phyloP scores from a whole-genome alignment of 2,113 vertebrate species.

The Mellivora capensis region DNA sequence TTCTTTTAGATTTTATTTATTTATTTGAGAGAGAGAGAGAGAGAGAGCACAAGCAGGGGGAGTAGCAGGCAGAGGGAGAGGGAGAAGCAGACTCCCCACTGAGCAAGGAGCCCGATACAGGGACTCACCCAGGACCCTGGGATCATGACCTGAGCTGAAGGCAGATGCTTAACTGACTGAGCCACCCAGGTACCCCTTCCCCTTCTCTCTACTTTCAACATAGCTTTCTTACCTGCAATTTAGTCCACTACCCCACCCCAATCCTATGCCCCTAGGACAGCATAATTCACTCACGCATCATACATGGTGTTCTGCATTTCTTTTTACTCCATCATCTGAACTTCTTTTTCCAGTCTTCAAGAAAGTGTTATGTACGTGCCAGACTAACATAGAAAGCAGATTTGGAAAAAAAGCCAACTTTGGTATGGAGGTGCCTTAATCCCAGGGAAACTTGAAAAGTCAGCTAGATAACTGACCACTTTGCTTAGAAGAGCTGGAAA shows the following conservation, averaged over 20 bases:
- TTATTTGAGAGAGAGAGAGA: too few relatives aligned
- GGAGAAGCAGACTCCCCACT: not conserved
- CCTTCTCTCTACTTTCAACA: not conserved
- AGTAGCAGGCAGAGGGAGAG: not conserved
- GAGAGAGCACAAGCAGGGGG: not conserved
- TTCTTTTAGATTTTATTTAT: not conserved
- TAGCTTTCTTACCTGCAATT: not conserved
- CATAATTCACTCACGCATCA: not conserved
- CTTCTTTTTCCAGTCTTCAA: not conserved
- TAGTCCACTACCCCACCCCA: not conserved
- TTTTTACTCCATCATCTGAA: not conserved
- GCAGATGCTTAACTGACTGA: not conserved
- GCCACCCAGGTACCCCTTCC: not conserved
- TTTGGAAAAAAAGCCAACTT: not conserved
- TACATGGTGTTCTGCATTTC: not conserved
- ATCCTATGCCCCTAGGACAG: not conserved
- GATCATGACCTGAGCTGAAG: not conserved
- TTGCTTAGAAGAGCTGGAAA: constrained; percentile 38
- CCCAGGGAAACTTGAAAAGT: not conserved
- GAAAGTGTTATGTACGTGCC: not conserved
- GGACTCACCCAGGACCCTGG: not conserved
- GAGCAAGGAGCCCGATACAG: not conserved
- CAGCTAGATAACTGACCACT: not conserved
- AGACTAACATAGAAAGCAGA: not conserved
- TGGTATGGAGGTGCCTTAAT: not conserved